phyloP scores from a whole-genome alignment of 2,113 vertebrate genomes.

The Ptychochromis oligacanthus region DNA sequence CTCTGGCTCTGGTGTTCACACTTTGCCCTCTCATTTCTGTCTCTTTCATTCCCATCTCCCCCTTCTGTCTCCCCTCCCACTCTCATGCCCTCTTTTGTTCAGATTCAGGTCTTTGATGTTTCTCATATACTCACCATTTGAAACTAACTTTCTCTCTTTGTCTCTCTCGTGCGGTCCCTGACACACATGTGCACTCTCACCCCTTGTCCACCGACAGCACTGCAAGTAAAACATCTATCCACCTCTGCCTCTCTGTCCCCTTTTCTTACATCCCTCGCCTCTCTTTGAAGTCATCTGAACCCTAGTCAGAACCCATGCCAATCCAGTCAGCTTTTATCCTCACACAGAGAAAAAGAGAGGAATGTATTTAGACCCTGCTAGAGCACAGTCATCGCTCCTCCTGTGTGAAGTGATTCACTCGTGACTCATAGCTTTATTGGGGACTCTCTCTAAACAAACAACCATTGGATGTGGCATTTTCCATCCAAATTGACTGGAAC shows the following conservation, averaged over 20 bases:
- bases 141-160: slow-evolving; percentile 62
- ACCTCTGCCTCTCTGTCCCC: slow-evolving; percentile 50
- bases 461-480: slow-evolving; percentile 58
- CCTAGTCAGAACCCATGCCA: slow-evolving; percentile 50
- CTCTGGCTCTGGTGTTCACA: slow-evolving; percentile 40
- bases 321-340: slow-evolving; percentile 75
- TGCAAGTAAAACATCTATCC: slow-evolving; percentile 50
- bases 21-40: slow-evolving; percentile 51
- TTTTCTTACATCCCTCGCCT: slow-evolving; percentile 64
- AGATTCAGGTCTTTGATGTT: slow-evolving; percentile 68
- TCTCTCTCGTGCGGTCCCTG: slow-evolving; percentile 14
- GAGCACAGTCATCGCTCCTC: slow-evolving; percentile 67
- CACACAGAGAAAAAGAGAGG: slow-evolving; percentile 49
- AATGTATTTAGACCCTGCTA: slow-evolving; percentile 62
- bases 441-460: slow-evolving; percentile 71
- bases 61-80: slow-evolving; percentile 19
- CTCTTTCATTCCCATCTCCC: slow-evolving; percentile 39
- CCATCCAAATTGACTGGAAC: slow-evolving; percentile 57
- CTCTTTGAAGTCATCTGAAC: slow-evolving; percentile 75
- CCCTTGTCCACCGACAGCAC: not conserved
- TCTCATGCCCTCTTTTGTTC: slow-evolving; percentile 62
- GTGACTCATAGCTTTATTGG: slow-evolving; percentile 72
- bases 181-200: slow-evolving; percentile 44
- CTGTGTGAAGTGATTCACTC: slow-evolving; percentile 72
- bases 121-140: slow-evolving; percentile 35